Percentiles rank a stretch among this genome's conserved stretches.
phyloP scores from a whole-genome alignment of 1,140 invertebrate species.

The Heliconius nattereri region DNA sequence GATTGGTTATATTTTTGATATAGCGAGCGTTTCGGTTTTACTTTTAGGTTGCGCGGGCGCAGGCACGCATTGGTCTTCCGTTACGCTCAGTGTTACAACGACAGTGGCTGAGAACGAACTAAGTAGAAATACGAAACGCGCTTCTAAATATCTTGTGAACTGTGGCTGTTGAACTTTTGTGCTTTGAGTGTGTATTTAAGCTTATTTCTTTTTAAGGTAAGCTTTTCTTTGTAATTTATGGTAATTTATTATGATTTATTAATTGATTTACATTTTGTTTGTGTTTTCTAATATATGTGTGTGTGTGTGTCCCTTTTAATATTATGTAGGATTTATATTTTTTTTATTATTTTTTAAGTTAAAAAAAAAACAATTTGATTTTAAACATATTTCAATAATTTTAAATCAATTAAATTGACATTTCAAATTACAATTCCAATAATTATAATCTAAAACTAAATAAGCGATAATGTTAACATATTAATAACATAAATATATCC shows the following conservation, averaged over 20 bases:
- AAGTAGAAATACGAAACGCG: conserved; percentile 52
- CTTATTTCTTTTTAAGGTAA: conserved; percentile 47
- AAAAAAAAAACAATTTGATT: no score
- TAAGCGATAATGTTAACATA: not conserved
- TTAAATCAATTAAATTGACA: no score
- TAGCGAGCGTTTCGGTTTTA: conserved; percentile 60
- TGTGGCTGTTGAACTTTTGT: conserved; percentile 60
- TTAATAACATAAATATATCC: not conserved
- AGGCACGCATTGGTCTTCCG: conserved; percentile 61
- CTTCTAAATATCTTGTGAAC: conserved; percentile 56
- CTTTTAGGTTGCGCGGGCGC: conserved; percentile 69
- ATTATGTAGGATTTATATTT: no score
- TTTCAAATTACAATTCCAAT: no score
- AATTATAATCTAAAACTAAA: no score
- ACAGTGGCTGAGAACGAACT: conserved; percentile 74
- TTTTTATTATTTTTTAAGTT: no score
- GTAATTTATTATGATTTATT: conserved; percentile 32
- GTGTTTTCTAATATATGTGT: not conserved
- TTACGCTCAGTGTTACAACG: conserved; percentile 70
- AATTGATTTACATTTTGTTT: not conserved
- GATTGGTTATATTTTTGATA: conserved; percentile 63
- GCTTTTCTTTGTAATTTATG: conserved; percentile 44
- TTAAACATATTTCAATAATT: no score
- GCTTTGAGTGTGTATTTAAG: conserved; percentile 59
- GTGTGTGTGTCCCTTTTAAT: not conserved